Base-by-base conservation (phyloP, 2,888 invertebrate species). In the Isotomurus palustris region DNA sequence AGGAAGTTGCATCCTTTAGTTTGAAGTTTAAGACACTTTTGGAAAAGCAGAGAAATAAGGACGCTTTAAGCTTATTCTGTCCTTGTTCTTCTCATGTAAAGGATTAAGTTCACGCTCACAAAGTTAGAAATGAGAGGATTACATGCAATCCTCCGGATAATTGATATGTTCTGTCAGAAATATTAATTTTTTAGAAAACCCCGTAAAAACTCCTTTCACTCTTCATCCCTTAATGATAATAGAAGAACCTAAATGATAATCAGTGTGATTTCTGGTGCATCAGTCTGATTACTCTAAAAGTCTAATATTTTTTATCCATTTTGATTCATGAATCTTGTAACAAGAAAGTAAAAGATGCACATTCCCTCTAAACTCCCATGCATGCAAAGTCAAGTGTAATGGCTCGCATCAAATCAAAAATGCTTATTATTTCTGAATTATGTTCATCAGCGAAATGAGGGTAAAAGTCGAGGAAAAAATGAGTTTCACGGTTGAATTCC, bases 161-260 rank as follows among this genome's bases (percentile, higher is more conserved):
- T 47, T 47, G 47, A 47, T 47, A 47, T 47, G 47, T 47, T 47
- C 47, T 29, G 47, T 28, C 47, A 47, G 27, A 47, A 43, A 43
- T 43, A 43, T 43, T 43, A 43, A 43, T 43, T 43, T 43, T 43
- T 43, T 6, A 19, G 24, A 24, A 24, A 43, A 43, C n/a, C n/a
- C n/a, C n/a, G n/a, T n/a, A n/a, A n/a, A n/a, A n/a, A n/a, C n/a
- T n/a, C n/a, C n/a, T n/a, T n/a, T n/a, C n/a, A n/a, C n/a, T n/a
- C n/a, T n/a, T n/a, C n/a, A n/a, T n/a, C n/a, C n/a, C n/a, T n/a
- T n/a, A n/a, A n/a, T n/a, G n/a, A n/a, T n/a, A n/a, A n/a, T n/a
- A n/a, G n/a, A n/a, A n/a, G n/a, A n/a, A n/a, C n/a, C n/a, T n/a
- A n/a, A n/a, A n/a, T n/a, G n/a, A n/a, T n/a, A n/a, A n/a, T n/a